These are phyloP conservation scores for Morpho helenor DNA, from an alignment of 2,888 invertebrate species.

Conservation along the genomic window DNA sequence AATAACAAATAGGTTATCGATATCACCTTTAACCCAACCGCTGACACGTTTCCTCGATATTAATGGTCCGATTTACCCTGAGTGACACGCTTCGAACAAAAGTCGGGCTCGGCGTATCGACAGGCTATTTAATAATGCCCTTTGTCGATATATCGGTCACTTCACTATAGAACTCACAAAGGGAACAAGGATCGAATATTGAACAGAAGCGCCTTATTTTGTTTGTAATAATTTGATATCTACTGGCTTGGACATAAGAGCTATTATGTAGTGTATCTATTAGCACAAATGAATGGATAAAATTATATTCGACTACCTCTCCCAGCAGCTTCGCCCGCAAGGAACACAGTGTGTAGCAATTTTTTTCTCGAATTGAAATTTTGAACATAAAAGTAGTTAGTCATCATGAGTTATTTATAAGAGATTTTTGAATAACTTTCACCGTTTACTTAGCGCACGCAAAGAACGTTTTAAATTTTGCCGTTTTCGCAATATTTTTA, in stretches of 20 bases:
- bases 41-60: not conserved
- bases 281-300: not conserved
- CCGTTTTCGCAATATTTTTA: no score
- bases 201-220: constrained; percentile 16
- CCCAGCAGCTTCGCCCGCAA: no score
- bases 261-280: not conserved
- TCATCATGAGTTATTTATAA: no score
- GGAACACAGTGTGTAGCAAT: no score
- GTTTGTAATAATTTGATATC: constrained; percentile 3
- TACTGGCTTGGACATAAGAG: not conserved
- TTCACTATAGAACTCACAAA: constrained; percentile 23
- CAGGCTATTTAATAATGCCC: constrained; percentile 16
- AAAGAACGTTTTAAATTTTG: no score
- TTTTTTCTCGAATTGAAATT: no score
- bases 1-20: not conserved
- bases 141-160: constrained; percentile 22
- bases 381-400: no score
- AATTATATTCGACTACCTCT: constrained; percentile 7
- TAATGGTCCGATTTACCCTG: constrained; percentile 5
- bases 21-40: not conserved
- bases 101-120: constrained; percentile 9
- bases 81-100: constrained; percentile 6
- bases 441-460: no score
- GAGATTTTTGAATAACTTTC: no score
- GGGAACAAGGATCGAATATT: constrained; percentile 28